Percentiles rank a stretch among this genome's conserved stretches.
Conservation (phyloP, 2,797 vertebrate species). For the Tenualosa ilisha region DNA sequence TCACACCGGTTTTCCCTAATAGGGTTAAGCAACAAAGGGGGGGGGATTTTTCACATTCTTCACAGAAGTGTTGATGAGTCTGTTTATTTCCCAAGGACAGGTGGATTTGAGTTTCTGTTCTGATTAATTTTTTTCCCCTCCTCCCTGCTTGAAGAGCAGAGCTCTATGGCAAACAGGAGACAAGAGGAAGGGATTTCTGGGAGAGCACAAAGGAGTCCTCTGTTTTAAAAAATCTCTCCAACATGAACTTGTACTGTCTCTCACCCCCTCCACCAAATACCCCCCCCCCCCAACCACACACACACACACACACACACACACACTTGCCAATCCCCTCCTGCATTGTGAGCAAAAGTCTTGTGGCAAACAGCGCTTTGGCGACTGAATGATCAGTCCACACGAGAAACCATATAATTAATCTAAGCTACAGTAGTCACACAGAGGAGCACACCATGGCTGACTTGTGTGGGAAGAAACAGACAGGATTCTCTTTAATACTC, state of each 20-base stretch:
- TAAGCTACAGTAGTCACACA: conserved; percentile 41
- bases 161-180: conserved; percentile 2
- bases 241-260: conserved; percentile 19
- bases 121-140: not conserved
- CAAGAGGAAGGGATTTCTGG: conserved; percentile 14
- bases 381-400: conserved; percentile 42
- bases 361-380: not conserved
- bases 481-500: not conserved
- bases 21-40: conserved; percentile 59
- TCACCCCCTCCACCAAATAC: conserved; percentile 2
- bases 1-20: conserved; percentile 53
- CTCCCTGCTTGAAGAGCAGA: not conserved
- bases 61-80: conserved; percentile 48
- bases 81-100: conserved; percentile 22
- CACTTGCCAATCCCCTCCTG: not conserved
- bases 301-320: conserved; percentile 16
- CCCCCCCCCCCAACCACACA: not conserved
- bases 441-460: conserved; percentile 36
- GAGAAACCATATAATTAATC: conserved; percentile 54
- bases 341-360: not conserved
- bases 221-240: conserved; percentile 16
- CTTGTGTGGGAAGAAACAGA: conserved; percentile 41
- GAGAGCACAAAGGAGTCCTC: conserved; percentile 59
- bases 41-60: conserved; percentile 62
- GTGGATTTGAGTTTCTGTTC: conserved; percentile 48